Percentiles rank a stretch among this genome's conserved stretches.
Evolutionary conservation across 1,140 invertebrate genomes (phyloP).

Genomic region (Pogonomyrmex barbatus): DNA sequence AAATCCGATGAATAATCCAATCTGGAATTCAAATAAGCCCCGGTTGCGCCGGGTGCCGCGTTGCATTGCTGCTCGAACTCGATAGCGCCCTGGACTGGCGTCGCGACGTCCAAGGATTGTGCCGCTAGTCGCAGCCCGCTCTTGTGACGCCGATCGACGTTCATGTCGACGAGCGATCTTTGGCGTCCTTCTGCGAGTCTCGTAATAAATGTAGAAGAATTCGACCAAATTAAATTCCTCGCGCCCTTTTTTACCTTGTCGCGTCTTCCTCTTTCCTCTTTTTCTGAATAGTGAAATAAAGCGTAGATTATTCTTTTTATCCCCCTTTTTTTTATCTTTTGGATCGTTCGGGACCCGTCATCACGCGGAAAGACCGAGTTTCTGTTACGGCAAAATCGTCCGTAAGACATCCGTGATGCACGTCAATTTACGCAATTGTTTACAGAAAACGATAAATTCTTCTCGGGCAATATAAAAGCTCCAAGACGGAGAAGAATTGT

Average conservation of each 20-base stretch:
- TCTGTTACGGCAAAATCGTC: conserved; percentile 7
- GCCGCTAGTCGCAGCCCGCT: conserved; percentile 30
- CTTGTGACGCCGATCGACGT: conserved; percentile 57
- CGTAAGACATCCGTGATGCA: conserved; percentile 3
- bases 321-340: background rate
- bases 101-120: conserved; percentile 39
- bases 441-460: background rate
- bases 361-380: conserved; percentile 12
- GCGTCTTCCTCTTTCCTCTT: background rate
- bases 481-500: background rate
- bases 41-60: conserved; percentile 68
- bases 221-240: conserved; percentile 81
- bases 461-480: background rate
- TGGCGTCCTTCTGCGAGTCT: conserved; percentile 68
- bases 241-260: conserved; percentile 61
- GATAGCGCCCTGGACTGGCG: conserved; percentile 32
- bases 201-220: conserved; percentile 82
- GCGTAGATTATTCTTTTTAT: background rate
- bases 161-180: conserved; percentile 62
- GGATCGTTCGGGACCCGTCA: background rate
- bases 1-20: conserved; percentile 82
- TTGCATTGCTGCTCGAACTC: conserved; percentile 21
- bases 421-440: background rate
- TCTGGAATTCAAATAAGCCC: conserved; percentile 82
- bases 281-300: conserved; percentile 10